Base-by-base conservation (phyloP, 2,888 invertebrate genomes). In the Alloplasta piceator region DNA sequence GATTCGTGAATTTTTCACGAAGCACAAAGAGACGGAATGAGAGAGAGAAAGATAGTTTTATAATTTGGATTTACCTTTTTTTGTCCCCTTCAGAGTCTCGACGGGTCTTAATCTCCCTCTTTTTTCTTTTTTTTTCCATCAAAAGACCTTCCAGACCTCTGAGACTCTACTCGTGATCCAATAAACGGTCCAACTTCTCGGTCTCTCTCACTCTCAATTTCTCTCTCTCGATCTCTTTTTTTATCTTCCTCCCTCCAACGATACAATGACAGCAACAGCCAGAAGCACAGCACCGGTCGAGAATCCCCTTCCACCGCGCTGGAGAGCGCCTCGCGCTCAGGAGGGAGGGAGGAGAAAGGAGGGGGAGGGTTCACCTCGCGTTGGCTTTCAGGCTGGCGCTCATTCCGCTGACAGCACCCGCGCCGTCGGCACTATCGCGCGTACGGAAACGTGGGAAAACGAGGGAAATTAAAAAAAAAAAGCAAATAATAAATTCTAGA, bases 401-500 rank as follows among this genome's bases (percentile, higher is more conserved):
- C 88, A 89, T 89, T 89, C 87, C 84, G 89, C 87, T 90, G 89
- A 89, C 89, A 89, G 88, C 86, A 83, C 79, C 85, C 84, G 89
- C 85, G 82, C 78, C 67, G 84, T 67, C 56, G 76, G 80, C 68
- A 14, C 14, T 26, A 26, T 26, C 6, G 74, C 81, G 66, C 64
- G 39, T 26, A 26, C 26, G 26, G 6, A 68, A 46, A 58, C 68
- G 52, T 16, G 46, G 52, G 4, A 12, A 14, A 55, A 1, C 52
- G 0, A 14, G 4, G 6, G 14, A 16, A 43, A 43, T 43, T 43
- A 14, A 55, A 55, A 55, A 50, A n/a, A 39, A 68, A 43, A 55
- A 36, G 38, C 14, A 39, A 16, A 46, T 36, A 43, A 63, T 39
- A 63, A 26, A 39, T 5, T 71, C 64, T 36, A 4, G 43, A 26